phyloP scores from a whole-genome alignment of 2,888 invertebrate species.

The Aporophyla nigra region DNA sequence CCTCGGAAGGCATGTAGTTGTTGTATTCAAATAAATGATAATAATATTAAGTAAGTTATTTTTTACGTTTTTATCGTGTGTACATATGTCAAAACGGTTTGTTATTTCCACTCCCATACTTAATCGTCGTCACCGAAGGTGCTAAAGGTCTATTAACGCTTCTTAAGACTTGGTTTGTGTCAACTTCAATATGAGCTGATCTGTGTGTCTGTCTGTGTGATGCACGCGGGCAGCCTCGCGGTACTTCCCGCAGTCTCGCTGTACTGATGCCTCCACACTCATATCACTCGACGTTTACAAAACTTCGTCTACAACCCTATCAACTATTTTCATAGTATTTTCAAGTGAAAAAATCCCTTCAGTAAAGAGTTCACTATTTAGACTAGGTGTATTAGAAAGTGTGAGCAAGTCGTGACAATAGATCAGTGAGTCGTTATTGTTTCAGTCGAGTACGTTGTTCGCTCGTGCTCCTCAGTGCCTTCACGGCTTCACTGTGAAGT shows the following conservation, averaged over 20 bases:
- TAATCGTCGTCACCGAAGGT: slow-evolving; percentile 88
- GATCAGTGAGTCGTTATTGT: slow-evolving; percentile 77
- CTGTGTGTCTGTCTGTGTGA: slow-evolving; percentile 71
- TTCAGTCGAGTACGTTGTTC: slow-evolving; percentile 77
- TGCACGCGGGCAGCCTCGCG: slow-evolving; percentile 38
- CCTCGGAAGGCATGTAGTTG: slow-evolving; percentile 89
- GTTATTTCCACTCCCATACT: slow-evolving; percentile 87
- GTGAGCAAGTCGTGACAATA: slow-evolving; percentile 67
- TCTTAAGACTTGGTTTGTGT: slow-evolving; percentile 83
- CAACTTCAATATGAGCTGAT: slow-evolving; percentile 70
- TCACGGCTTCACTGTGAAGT: slow-evolving; percentile 83
- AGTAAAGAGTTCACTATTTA: slow-evolving; percentile 52
- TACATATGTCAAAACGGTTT: slow-evolving; percentile 87
- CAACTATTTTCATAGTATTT: slow-evolving; percentile 68
- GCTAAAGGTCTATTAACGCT: slow-evolving; percentile 90
- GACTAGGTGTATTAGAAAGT: slow-evolving; percentile 63
- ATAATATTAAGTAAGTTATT: slow-evolving; percentile 91
- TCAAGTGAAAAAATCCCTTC: slow-evolving; percentile 59
- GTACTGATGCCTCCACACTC: slow-evolving; percentile 60
- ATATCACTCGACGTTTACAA: slow-evolving; percentile 68
- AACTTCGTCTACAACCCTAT: slow-evolving; percentile 60
- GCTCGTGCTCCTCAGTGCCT: slow-evolving; percentile 82
- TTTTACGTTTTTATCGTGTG: slow-evolving; percentile 91
- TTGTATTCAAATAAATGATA: slow-evolving; percentile 90
- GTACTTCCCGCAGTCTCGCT: slow-evolving; percentile 44